phyloP scores from a whole-genome alignment of 2,113 vertebrate genomes.

The Hemiscyllium ocellatum region DNA sequence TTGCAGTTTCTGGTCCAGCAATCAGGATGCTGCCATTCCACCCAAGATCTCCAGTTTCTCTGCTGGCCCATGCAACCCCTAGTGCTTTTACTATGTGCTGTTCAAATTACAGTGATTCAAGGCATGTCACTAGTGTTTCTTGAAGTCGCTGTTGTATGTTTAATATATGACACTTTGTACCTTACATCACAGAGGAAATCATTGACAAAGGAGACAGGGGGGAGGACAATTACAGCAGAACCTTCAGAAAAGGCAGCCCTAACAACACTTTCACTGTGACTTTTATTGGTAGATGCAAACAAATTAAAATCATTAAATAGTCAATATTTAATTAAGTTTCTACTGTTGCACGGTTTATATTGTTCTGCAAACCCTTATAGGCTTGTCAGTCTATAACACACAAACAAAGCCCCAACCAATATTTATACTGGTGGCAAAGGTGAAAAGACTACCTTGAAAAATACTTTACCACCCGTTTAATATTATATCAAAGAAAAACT shows the following conservation, averaged over 20 bases:
- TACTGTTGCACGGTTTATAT: neutral
- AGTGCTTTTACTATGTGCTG: neutral
- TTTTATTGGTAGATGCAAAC: neutral
- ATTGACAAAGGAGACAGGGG: neutral
- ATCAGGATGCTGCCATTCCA: too few species aligned
- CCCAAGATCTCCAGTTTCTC: neutral
- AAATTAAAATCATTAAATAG: slow-evolving; percentile 33
- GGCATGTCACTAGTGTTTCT: neutral
- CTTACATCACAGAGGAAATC: slow-evolving; percentile 1
- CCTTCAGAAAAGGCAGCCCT: neutral
- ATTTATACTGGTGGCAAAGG: neutral
- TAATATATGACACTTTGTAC: neutral
- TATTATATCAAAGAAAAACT: neutral
- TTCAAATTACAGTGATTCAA: neutral
- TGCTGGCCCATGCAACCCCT: neutral
- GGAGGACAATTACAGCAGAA: neutral
- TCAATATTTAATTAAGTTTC: slow-evolving; percentile 35
- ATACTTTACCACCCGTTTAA: neutral
- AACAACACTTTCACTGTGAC: neutral
- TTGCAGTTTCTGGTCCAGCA: too few species aligned
- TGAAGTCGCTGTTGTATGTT: neutral
- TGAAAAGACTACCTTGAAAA: neutral
- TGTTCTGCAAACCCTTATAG: neutral
- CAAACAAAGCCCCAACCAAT: neutral
- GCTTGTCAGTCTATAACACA: neutral